Conservation (phyloP, 2,888 invertebrate genomes). For the Poecilus cupreus region DNA sequence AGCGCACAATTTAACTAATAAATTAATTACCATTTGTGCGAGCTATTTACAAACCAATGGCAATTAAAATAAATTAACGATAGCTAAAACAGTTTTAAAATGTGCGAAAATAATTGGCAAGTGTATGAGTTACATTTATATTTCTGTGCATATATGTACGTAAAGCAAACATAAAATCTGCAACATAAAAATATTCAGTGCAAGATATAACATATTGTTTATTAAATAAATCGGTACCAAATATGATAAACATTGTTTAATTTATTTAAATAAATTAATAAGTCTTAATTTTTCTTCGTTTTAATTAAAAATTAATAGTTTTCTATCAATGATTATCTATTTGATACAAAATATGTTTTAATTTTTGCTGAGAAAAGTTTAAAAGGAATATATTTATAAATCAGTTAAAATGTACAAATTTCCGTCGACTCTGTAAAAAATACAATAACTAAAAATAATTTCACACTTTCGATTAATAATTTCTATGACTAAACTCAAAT, state of each 20-base stretch:
- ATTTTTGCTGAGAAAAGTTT: constrained; percentile 39
- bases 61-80: constrained; percentile 13
- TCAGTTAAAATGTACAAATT: constrained; percentile 20
- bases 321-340: constrained; percentile 1
- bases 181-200: constrained; percentile 19
- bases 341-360: not conserved
- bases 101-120: constrained; percentile 56
- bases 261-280: not conserved
- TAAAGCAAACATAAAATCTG: constrained; percentile 9
- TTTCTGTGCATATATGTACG: constrained; percentile 13
- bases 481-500: constrained; percentile 46
- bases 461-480: constrained; percentile 38
- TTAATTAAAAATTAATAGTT: not conserved
- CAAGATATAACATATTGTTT: constrained; percentile 8
- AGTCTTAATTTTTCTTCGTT: not conserved
- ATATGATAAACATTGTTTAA: constrained; percentile 10
- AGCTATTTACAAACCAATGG: constrained; percentile 31
- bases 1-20: constrained; percentile 7
- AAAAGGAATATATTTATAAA: constrained; percentile 10
- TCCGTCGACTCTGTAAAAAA: not conserved
- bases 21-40: constrained; percentile 47
- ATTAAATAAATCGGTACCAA: not conserved
- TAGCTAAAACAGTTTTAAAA: constrained; percentile 20
- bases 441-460: constrained; percentile 4
- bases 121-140: constrained; percentile 17